Base-by-base conservation (phyloP, 2,113 vertebrate genomes). In the Melanerpes formicivorus region DNA sequence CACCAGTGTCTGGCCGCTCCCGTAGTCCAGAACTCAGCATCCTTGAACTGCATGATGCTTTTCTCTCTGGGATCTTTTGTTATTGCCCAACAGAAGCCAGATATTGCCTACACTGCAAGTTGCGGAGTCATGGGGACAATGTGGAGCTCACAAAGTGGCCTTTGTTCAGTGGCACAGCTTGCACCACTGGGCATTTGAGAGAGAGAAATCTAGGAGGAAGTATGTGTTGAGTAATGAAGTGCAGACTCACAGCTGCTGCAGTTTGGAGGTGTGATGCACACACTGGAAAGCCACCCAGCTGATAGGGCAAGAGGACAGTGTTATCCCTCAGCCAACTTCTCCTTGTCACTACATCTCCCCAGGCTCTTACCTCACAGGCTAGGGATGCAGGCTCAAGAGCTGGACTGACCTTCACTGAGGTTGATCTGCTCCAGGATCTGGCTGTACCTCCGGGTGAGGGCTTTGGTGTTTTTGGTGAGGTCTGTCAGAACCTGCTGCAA, bases 391-490 rank as follows among this genome's bases (percentile, higher is more conserved):
- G 63, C 30, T 95, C 84, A 96, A 7, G 81, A 93, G 32, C 81
- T 87, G 52, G 92, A 46, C 50, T 91, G 87, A 29, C 71, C 90
- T n/a, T 95, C 95, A 7, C 66, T 25, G 11, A 79, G 81, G 76
- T n/a, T 84, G 74, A 97, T 83, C 62, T 97, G 59, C 66, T 98
- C 98, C 4, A 98, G 97, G 58, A 99, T 98, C 90, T 99, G 98
- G 96, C 98, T 97, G 95, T 99, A 99, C 92, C 97, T 98, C 11
- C 97, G 94, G 0, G 98, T 99, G 67, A 99, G 97, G 25, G 96
- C 97, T 8, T 98, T 97, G 8, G 98, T 98, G 95, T 97, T 97
- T 89, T 96, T 96, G 66, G 98, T 98, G 32, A 99, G 98, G 59
- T 96, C 90, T 5, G 93, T 97, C 73, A 99, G 98, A 87, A 99